phyloP scores from a whole-genome alignment of 2,797 vertebrate species.

The Glossophaga mutica region DNA sequence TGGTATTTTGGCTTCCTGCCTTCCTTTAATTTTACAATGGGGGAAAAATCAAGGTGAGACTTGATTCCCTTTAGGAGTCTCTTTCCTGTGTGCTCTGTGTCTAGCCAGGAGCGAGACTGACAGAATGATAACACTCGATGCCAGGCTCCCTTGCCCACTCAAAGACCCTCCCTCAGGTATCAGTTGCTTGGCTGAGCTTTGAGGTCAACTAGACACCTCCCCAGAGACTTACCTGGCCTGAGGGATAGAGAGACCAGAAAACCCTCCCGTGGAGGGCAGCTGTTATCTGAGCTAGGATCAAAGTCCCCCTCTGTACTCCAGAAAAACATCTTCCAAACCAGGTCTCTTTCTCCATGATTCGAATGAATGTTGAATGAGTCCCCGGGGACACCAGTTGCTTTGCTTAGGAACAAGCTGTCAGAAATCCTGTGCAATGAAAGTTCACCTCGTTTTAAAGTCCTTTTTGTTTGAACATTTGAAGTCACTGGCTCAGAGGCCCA shows the following conservation, averaged over 20 bases:
- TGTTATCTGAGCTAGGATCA: constrained; percentile 98
- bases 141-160: constrained; percentile 85
- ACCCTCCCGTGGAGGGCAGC: constrained; percentile 85
- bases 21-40: constrained; percentile 80
- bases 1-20: constrained; percentile 82
- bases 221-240: constrained; percentile 86
- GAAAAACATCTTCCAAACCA: constrained; percentile 84
- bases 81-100: constrained; percentile 79
- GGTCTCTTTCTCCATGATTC: constrained; percentile 84
- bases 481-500: neutral
- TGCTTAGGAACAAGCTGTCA: constrained; percentile 83
- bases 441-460: constrained; percentile 77
- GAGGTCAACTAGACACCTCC: constrained; percentile 94
- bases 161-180: constrained; percentile 92
- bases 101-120: constrained; percentile 83
- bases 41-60: constrained; percentile 81
- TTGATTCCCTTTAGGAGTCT: constrained; percentile 77
- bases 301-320: constrained; percentile 88
- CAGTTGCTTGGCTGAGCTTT: constrained; percentile 89
- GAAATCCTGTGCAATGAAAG: constrained; percentile 80
- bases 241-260: constrained; percentile 84
- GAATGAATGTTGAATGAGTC: constrained; percentile 86
- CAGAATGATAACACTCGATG: constrained; percentile 86
- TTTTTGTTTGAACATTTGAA: constrained; percentile 65
- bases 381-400: constrained; percentile 85